These are phyloP conservation scores for Pinctada fucata DNA, from an alignment of 2,888 invertebrate species.

Conservation along the genomic window DNA sequence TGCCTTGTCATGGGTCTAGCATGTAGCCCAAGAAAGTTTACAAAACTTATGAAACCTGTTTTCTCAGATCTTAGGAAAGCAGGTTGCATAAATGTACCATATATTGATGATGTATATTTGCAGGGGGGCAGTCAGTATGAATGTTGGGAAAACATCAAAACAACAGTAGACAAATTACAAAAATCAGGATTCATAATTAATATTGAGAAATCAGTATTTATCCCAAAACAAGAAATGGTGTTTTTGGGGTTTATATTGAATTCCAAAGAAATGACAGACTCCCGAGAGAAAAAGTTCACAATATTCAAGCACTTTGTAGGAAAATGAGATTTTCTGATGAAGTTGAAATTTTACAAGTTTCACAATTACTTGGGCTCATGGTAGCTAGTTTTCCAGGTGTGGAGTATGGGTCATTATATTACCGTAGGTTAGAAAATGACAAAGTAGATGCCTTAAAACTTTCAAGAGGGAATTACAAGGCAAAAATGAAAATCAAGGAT, in stretches of 20 bases:
- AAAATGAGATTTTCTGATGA: neutral
- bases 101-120: no score
- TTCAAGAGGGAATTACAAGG: slow-evolving; percentile 18
- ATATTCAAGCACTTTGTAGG: slow-evolving; percentile 10
- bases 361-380: slow-evolving; percentile 13
- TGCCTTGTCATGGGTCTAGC: slow-evolving; percentile 36
- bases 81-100: no score
- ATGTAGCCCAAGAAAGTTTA: no score
- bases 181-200: slow-evolving; percentile 25
- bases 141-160: slow-evolving; percentile 23
- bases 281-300: slow-evolving; percentile 18
- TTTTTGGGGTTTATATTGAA: slow-evolving; percentile 36
- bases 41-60: no score
- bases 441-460: neutral
- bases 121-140: slow-evolving; percentile 14
- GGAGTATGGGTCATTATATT: slow-evolving; percentile 16
- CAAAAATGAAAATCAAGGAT: slow-evolving; percentile 2
- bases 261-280: slow-evolving; percentile 39
- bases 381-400: slow-evolving; percentile 22
- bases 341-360: neutral
- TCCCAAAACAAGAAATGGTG: slow-evolving; percentile 25
- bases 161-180: slow-evolving; percentile 20
- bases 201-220: slow-evolving; percentile 33
- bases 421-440: slow-evolving; percentile 21
- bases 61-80: no score